Base-by-base conservation (phyloP, 2,888 invertebrate genomes). In the Cecidostiba fungosa region DNA sequence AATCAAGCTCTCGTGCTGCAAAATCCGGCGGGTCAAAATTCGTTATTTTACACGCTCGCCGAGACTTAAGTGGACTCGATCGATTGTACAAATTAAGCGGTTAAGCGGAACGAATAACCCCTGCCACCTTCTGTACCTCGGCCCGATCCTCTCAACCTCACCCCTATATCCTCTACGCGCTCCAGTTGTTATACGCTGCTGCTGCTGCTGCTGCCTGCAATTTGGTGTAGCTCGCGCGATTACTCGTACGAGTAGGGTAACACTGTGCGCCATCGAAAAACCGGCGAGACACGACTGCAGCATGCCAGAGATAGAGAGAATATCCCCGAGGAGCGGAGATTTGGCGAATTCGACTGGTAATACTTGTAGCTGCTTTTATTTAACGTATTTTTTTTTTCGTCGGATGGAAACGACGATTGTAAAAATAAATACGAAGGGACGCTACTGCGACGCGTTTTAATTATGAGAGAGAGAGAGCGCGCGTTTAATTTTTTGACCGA, bases 71-170 rank as follows among this genome's bases (percentile, higher is more conserved):
- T 85, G 86, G 84, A 84, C 83, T 84, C 88, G 88, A 88, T 88
- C 89, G 89, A 88, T 88, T 85, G 87, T 88, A 89, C 89, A 88
- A 89, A 89, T 89, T 88, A 89, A 89, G 88, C 88, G 88, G 87
- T 88, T 89, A 85, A 88, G 87, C 87, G 88, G 88, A 89, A 89
- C 88, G 88, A 88, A 88, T 89, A 89, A 88, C 86, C 88, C 88
- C 74, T 87, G 85, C 86, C 86, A 86, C 87, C 81, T 72, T 39
- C 23, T n/a, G 6, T 66, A 66, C 66, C 66, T 66, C 66, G 5
- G 12, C 84, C 87, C 69, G 82, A 86, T 87, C 81, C 87, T 84
- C 81, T 85, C 86, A 80, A 8, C 36, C 62, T 23, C 66, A 16
- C 19, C 50, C 62, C 26, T 10, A 1, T 26, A 0, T 32, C 14